A percentile compares a stretch with the other conserved stretches of the same genome.
phyloP scores from a whole-genome alignment of 2,797 vertebrate species.

The Spinus olivaceus region DNA sequence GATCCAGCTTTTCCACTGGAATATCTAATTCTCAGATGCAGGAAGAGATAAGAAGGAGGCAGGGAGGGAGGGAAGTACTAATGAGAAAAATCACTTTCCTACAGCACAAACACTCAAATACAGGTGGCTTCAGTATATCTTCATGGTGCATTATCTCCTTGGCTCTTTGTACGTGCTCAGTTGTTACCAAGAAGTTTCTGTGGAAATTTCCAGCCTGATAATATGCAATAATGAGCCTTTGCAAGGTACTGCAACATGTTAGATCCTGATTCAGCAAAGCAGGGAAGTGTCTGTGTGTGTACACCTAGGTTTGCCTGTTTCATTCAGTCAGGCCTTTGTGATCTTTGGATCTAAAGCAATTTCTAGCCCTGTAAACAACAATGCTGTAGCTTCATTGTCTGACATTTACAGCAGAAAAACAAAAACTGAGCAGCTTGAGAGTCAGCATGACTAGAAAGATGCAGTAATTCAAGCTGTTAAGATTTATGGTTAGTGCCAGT shows the following conservation, averaged over 20 bases:
- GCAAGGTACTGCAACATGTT: neutral
- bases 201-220: neutral
- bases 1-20: neutral
- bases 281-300: neutral
- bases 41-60: neutral
- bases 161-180: neutral
- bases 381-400: neutral
- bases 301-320: neutral
- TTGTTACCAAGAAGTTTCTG: neutral
- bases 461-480: slow-evolving; percentile 32
- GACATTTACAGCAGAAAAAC: slow-evolving; percentile 6
- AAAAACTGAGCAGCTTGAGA: slow-evolving; percentile 47
- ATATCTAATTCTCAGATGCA: neutral
- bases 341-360: neutral
- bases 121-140: neutral
- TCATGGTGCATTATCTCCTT: neutral
- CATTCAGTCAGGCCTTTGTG: neutral
- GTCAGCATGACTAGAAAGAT: slow-evolving; percentile 30
- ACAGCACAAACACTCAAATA: neutral
- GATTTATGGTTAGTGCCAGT: slow-evolving; percentile 5
- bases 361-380: neutral
- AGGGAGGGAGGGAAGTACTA: neutral
- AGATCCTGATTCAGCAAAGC: neutral
- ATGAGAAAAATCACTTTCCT: accelerated
- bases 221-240: neutral